Percentiles rank a stretch among this genome's conserved stretches.
These are phyloP conservation scores for Neoascia interrupta DNA, from an alignment of 2,888 invertebrate genomes.

Conservation along the genomic window DNA sequence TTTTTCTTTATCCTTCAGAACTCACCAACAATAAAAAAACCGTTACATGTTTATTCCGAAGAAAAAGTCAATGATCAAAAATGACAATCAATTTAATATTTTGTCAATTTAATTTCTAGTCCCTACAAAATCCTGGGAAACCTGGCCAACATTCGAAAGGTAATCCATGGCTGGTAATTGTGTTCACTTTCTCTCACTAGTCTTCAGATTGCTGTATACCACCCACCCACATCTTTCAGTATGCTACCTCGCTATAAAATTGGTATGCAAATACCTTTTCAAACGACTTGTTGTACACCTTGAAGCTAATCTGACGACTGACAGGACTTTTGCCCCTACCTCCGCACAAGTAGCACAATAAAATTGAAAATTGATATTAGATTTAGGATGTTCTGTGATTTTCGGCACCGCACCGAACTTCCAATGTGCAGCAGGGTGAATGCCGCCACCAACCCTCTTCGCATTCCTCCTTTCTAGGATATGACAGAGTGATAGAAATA, in stretches of 20 bases:
- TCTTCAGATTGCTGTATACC: not conserved
- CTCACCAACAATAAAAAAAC: too few species aligned
- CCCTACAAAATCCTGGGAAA: constrained; percentile 27
- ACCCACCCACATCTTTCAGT: not conserved
- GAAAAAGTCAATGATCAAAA: too few species aligned
- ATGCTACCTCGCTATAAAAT: constrained; percentile 43
- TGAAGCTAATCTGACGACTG: constrained; percentile 64
- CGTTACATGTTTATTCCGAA: too few species aligned
- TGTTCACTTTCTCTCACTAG: not conserved
- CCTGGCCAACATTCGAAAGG: constrained; percentile 13
- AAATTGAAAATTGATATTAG: constrained; percentile 68
- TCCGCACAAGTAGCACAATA: constrained; percentile 29
- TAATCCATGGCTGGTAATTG: constrained; percentile 32
- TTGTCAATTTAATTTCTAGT: constrained; percentile 65
- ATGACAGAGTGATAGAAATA: constrained; percentile 24
- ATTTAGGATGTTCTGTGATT: constrained; percentile 59
- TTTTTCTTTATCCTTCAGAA: too few species aligned
- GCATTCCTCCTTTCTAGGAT: constrained; percentile 1
- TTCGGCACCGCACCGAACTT: constrained; percentile 54
- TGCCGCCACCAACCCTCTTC: not conserved
- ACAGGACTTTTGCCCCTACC: constrained; percentile 30
- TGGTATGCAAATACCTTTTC: constrained; percentile 62
- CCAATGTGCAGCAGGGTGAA: not conserved
- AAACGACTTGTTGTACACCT: constrained; percentile 61
- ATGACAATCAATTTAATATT: constrained; percentile 62